Evolutionary conservation across 2,888 invertebrate genomes (phyloP).

Genomic region (Pristionchus maxplancki): DNA sequence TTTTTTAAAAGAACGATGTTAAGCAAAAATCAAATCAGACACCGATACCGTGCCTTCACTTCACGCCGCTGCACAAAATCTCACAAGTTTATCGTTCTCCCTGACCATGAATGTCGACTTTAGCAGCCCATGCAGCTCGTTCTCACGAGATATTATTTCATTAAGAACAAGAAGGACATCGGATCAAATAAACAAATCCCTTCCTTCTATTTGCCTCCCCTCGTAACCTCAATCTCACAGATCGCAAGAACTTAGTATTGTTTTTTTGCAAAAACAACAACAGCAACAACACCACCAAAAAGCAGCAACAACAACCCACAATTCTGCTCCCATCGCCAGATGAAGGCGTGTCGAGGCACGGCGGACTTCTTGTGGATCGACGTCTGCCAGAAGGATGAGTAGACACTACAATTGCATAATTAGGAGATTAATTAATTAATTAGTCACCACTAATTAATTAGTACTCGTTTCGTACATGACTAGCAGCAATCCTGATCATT

Average conservation of each 20-base stretch:
- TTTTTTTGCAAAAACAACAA: no score
- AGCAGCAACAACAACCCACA: no score
- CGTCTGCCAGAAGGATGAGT: conserved; percentile 39
- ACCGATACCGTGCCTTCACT: no score
- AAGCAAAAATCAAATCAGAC: no score
- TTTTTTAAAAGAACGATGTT: no score
- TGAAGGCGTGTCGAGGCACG: background rate
- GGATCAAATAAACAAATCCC: background rate
- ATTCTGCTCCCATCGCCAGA: conserved; percentile 29
- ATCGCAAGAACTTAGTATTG: no score
- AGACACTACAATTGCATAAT: background rate
- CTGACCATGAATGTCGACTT: no score
- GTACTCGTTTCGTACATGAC: no score
- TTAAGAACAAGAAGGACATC: background rate
- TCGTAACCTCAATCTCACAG: background rate
- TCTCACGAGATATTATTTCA: no score
- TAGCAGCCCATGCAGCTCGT: no score
- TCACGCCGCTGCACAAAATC: background rate
- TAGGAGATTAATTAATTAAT: background rate
- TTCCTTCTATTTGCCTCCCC: background rate
- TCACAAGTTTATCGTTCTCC: conserved; percentile 3
- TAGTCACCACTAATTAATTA: background rate
- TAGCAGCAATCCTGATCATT: no score
- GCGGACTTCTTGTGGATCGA: conserved; percentile 5
- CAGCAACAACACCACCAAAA: no score